phyloP scores from a whole-genome alignment of 2,888 invertebrate species.

The Drosophila diplacantha region DNA sequence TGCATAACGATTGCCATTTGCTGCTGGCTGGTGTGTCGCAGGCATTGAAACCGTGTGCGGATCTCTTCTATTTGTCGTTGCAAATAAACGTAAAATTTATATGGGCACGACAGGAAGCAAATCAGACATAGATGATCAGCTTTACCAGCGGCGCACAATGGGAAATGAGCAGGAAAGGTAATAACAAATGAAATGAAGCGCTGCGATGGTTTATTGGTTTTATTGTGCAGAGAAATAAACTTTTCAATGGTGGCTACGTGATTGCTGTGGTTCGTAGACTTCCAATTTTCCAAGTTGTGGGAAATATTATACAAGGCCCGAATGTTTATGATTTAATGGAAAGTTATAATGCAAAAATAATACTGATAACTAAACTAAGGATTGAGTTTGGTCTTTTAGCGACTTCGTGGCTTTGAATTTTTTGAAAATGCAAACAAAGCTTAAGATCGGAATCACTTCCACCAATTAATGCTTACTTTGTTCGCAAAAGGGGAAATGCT shows the following conservation, averaged over 20 bases:
- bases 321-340: too few relatives aligned
- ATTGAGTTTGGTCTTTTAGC: background rate
- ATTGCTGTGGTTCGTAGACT: conserved; percentile 3
- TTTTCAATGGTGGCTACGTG: conserved; percentile 38
- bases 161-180: conserved; percentile 38
- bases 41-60: conserved; percentile 35
- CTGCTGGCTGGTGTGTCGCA: conserved; percentile 19
- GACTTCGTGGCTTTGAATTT: background rate
- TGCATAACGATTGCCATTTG: conserved; percentile 44
- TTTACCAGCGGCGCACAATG: conserved; percentile 40
- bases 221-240: conserved; percentile 40
- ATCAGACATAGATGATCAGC: conserved; percentile 70
- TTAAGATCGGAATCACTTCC: background rate
- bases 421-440: background rate
- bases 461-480: conserved; percentile 8
- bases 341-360: too few relatives aligned
- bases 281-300: conserved; percentile 19
- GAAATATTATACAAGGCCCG: conserved; percentile 6
- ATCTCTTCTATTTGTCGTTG: conserved; percentile 38
- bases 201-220: conserved; percentile 43
- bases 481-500: background rate
- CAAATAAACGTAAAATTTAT: conserved; percentile 48
- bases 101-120: conserved; percentile 74
- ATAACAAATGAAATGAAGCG: conserved; percentile 45
- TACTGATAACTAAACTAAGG: background rate